Conservation (phyloP, 2,113 vertebrate genomes). For the Hyla sarda region DNA sequence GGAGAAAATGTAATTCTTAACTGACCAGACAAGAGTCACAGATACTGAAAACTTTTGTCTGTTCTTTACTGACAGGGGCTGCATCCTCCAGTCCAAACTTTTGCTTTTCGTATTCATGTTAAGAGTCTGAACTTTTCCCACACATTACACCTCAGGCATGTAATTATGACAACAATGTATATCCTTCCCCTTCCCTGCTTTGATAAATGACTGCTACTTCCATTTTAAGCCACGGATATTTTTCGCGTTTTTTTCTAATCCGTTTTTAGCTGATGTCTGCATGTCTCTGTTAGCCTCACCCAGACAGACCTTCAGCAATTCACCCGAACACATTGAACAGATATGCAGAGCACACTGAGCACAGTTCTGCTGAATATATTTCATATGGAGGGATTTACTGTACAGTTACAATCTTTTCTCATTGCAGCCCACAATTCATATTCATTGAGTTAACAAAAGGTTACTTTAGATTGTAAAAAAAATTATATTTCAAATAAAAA, state of each 20-base stretch:
- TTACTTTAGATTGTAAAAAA: not conserved
- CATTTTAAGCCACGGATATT: constrained; percentile 51
- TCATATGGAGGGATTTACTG: constrained; percentile 1
- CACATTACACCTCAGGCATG: constrained; percentile 33
- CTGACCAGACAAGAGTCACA: not conserved
- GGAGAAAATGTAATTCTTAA: not conserved
- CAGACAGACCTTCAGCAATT: constrained; percentile 44
- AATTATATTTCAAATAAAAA: not conserved
- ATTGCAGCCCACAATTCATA: not conserved
- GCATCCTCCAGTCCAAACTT: not conserved
- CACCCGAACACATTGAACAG: constrained; percentile 41
- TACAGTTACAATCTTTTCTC: not conserved
- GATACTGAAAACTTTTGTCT: not conserved
- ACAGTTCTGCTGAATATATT: not conserved
- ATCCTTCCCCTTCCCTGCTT: constrained; percentile 36
- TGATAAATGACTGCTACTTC: constrained; percentile 42
- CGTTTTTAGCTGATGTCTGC: constrained; percentile 59
- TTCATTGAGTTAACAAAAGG: not conserved
- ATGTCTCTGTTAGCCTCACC: constrained; percentile 54
- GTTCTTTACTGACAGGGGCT: not conserved
- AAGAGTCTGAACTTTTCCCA: constrained; percentile 16
- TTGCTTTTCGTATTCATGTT: not conserved
- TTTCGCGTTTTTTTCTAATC: constrained; percentile 46
- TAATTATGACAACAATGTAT: constrained; percentile 45
- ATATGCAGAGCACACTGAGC: constrained; percentile 20